phyloP scores from a whole-genome alignment of 1,140 invertebrate genomes.

The Venturia canescens region DNA sequence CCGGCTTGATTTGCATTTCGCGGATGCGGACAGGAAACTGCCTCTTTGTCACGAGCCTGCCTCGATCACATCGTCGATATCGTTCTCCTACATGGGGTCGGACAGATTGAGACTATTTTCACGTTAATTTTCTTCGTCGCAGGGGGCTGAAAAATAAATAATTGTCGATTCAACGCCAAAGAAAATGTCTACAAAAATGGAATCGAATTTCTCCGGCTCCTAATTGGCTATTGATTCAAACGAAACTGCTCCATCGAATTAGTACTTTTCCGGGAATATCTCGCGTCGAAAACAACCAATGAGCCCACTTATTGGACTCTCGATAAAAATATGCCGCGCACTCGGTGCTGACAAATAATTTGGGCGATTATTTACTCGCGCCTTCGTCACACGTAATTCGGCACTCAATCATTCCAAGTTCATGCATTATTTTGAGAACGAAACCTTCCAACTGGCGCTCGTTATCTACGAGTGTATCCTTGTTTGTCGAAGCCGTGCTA shows the following conservation, averaged over 20 bases:
- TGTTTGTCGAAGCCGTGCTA: slow-evolving; percentile 10
- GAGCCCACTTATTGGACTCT: neutral
- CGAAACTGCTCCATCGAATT: no score
- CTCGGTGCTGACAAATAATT: neutral
- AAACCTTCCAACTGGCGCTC: neutral
- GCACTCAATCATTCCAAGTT: neutral
- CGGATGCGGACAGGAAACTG: slow-evolving; percentile 39
- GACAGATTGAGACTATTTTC: neutral
- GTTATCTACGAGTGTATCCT: neutral
- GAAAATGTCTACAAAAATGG: neutral
- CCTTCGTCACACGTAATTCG: neutral
- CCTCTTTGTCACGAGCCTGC: neutral
- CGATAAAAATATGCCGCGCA: neutral
- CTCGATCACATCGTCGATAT: neutral
- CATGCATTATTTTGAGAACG: neutral
- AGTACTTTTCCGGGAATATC: no score
- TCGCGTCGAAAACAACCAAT: neutral
- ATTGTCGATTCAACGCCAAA: neutral
- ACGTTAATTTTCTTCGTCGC: neutral
- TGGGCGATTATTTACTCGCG: neutral
- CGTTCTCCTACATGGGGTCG: neutral
- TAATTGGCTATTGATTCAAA: no score
- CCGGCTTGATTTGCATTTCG: slow-evolving; percentile 27
- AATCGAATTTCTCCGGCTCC: no score
- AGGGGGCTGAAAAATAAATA: neutral